Percentiles rank a stretch among this genome's conserved stretches.
phyloP scores from a whole-genome alignment of 1,140 invertebrate species.

The Drosophila sechellia region DNA sequence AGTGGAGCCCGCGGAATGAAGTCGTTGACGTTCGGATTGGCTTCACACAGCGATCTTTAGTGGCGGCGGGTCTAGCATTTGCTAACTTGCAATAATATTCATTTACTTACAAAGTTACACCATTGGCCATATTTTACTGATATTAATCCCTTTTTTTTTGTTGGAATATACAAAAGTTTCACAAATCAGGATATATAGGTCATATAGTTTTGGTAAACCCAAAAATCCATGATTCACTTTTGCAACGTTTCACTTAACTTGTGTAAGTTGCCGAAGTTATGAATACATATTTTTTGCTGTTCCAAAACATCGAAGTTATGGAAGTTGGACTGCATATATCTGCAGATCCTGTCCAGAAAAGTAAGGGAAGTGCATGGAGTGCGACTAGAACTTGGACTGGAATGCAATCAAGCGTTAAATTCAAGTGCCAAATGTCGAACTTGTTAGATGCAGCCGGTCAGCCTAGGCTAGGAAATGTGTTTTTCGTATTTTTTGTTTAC shows the following conservation, averaged over 20 bases:
- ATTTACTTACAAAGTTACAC: neutral
- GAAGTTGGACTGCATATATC: constrained; percentile 6
- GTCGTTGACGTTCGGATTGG: constrained; percentile 77
- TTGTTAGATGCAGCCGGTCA: constrained; percentile 67
- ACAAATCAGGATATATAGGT: too few species aligned
- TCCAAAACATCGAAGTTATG: constrained; percentile 6
- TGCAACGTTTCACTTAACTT: neutral
- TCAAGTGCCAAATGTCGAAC: constrained; percentile 80
- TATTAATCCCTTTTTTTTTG: too few species aligned
- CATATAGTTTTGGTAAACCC: neutral
- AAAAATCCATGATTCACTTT: neutral
- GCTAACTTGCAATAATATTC: constrained; percentile 3
- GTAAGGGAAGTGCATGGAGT: neutral
- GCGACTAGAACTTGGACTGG: constrained; percentile 18
- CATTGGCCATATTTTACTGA: too few species aligned
- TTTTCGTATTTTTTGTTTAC: constrained; percentile 63
- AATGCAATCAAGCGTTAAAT: constrained; percentile 82
- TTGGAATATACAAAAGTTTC: too few species aligned
- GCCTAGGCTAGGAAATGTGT: constrained; percentile 41
- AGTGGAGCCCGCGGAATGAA: constrained; percentile 68
- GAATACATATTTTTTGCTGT: neutral
- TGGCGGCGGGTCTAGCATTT: constrained; percentile 19
- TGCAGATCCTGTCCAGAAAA: constrained; percentile 15
- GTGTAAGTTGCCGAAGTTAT: neutral
- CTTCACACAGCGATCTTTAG: constrained; percentile 57